Evolutionary conservation across 2,888 invertebrate genomes (phyloP), one percentile per base, ranked within the genome.

Genomic region (Andrena marginata): DNA sequence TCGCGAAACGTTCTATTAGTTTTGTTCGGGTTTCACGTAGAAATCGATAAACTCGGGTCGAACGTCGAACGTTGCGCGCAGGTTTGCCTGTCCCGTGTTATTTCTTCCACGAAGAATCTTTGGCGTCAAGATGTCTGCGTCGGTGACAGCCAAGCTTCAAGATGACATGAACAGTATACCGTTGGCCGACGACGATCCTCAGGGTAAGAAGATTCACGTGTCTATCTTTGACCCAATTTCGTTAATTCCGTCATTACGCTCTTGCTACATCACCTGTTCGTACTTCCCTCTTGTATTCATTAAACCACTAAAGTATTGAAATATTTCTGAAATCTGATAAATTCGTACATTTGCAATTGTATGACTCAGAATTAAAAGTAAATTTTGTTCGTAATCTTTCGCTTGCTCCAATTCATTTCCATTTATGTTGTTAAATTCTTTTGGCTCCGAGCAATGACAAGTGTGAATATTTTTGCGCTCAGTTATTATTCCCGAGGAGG

Each of bases 141-240:
- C 84, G 51, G 77, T 89, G 77, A 84, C 89, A 67, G 85, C 96
- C 85, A 97, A 97, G 94, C 95, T 97, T 89, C 97, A 97, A 91
- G 97, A 98, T 90, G 97, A 98, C 85, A 95, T 95, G 87, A 95
- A 95, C 91, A 97, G 96, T 93, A 98, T 98, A 94, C 98, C 98
- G 20, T 94, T 98, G 87, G 98, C 98, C 69, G 98, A 98, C 93
- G 98, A 98, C 91, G 98, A 98, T 94, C 98, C 98, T 8, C 98
- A 98, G 95, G 97, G 97, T 97, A 94, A 89, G 83, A 77, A 65
- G 59, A 62, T 35, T 70, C 31, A 20, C 26, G 72, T 63, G 20
- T 7, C 23, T 20, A 13, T 62, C 13, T 79, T 20, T 73, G 63
- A 68, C 56, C 49, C 20, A 68, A 3, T 79, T 82, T 10, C 29